Percentiles rank a stretch among this genome's conserved stretches.
Conservation (phyloP, 2,113 vertebrate genomes). For the Cephalopholis sonnerati region DNA sequence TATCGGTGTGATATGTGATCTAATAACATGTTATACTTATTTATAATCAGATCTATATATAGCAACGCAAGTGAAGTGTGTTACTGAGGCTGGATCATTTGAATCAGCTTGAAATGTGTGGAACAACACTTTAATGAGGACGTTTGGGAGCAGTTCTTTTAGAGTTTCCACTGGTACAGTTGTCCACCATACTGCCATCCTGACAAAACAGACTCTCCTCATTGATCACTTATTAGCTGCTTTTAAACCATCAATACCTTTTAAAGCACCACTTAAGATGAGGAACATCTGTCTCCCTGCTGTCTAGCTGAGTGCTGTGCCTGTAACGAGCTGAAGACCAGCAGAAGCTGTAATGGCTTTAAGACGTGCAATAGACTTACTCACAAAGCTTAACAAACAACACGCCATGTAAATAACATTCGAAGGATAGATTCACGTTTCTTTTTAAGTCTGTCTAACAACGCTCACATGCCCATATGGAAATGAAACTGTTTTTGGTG, state of each 20-base stretch:
- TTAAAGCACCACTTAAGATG: constrained; percentile 82
- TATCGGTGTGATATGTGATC: background rate
- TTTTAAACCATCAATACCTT: constrained; percentile 85
- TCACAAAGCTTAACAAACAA: constrained; percentile 39
- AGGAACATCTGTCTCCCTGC: constrained; percentile 76
- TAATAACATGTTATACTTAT: constrained; percentile 11
- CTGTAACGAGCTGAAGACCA: constrained; percentile 42
- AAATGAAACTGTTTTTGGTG: background rate
- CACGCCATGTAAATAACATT: background rate
- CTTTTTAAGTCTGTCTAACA: background rate
- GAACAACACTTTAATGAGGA: constrained; percentile 25
- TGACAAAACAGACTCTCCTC: constrained; percentile 66
- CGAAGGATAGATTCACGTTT: background rate
- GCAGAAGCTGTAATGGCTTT: constrained; percentile 33
- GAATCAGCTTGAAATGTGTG: constrained; percentile 26
- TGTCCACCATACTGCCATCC: constrained; percentile 46
- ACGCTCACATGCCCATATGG: background rate
- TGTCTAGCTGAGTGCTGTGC: constrained; percentile 58
- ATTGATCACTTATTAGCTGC: constrained; percentile 80
- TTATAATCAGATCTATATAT: constrained; percentile 13
- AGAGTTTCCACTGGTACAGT: constrained; percentile 27
- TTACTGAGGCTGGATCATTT: background rate
- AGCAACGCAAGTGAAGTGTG: background rate
- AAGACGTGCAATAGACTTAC: constrained; percentile 11
- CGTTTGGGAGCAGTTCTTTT: constrained; percentile 19